Evolutionary conservation across 2,888 invertebrate genomes (phyloP).

Genomic region (Mellilla xanthometata): DNA sequence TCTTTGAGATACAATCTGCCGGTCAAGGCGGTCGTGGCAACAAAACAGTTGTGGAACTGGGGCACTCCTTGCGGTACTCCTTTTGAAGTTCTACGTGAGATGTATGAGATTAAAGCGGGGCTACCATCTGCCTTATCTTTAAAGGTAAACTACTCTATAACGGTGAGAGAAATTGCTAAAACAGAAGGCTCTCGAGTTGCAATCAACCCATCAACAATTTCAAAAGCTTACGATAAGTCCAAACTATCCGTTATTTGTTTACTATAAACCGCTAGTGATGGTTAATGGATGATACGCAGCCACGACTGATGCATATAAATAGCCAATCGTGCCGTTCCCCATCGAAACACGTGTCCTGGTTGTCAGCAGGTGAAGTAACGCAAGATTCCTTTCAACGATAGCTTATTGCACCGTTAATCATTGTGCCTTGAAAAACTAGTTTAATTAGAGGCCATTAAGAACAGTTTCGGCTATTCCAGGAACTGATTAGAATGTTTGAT

Average conservation of each 20-base stretch:
- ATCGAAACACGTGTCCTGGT: constrained; percentile 52
- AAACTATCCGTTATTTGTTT: constrained; percentile 47
- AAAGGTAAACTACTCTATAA: neutral
- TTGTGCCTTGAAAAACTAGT: constrained; percentile 34
- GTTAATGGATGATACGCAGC: constrained; percentile 60
- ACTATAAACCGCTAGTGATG: constrained; percentile 57
- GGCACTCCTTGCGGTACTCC: constrained; percentile 50
- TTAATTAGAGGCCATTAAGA: constrained; percentile 40
- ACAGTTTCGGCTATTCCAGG: constrained; percentile 38
- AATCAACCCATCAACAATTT: constrained; percentile 19
- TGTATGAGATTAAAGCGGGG: constrained; percentile 49
- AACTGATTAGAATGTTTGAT: constrained; percentile 31
- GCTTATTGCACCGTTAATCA: constrained; percentile 47
- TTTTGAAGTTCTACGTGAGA: constrained; percentile 51
- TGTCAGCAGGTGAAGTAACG: constrained; percentile 50
- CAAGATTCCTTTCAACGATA: constrained; percentile 45
- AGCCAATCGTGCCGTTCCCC: constrained; percentile 44
- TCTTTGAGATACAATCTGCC: constrained; percentile 36
- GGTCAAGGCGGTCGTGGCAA: constrained; percentile 28
- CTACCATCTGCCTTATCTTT: constrained; percentile 22
- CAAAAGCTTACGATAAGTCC: constrained; percentile 17
- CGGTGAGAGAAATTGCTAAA: neutral
- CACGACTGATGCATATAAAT: constrained; percentile 59
- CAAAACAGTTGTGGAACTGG: constrained; percentile 41
- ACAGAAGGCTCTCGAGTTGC: constrained; percentile 2